Base-by-base conservation (phyloP, 2,888 invertebrate species). In the Actias luna region DNA sequence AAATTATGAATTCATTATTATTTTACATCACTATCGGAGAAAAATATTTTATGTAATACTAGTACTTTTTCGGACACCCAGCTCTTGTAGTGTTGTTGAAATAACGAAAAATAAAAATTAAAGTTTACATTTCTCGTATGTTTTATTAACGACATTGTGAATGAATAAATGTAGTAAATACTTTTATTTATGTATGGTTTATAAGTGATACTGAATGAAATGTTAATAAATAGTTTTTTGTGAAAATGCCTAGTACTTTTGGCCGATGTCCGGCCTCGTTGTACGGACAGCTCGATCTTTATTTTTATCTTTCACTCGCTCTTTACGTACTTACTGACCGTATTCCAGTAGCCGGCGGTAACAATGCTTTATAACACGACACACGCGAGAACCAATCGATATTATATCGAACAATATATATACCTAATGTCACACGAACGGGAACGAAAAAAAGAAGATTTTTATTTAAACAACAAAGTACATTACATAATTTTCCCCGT, bases 401-500 rank as follows among this genome's bases (percentile, higher is more conserved):
- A 64, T 69, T 63, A 62, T 70, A 70, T 73, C 63, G 69, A 71
- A 68, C 68, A 36, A 72, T 18, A 2, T 18, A 14, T 36, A 71
- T 68, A 70, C 67, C 64, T 39, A 29, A 67, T 61, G 63, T 69
- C 70, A 69, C 67, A 71, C 69, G 67, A 69, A 69, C 74, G 72
- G 69, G 68, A 66, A 60, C 66, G 62, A 69, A 1, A 73, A 72
- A 72, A 76, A 72, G 66, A 68, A 63, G 59, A 66, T 74, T 72
- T 75, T 72, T 71, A 70, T 70, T 75, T 78, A 77, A 84, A 87
- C 84, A 89, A 88, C 86, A 88, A 85, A 83, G 81, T 77, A 77
- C 79, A 81, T 80, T 91, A 91, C 89, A 91, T 91, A 91, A 91
- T 87, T 88, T 25, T 25, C 22, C 77, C 77, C 78, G 80, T 77